These are phyloP conservation scores for Arctopsyche grandis DNA, from an alignment of 1,140 invertebrate genomes.

Conservation along the genomic window DNA sequence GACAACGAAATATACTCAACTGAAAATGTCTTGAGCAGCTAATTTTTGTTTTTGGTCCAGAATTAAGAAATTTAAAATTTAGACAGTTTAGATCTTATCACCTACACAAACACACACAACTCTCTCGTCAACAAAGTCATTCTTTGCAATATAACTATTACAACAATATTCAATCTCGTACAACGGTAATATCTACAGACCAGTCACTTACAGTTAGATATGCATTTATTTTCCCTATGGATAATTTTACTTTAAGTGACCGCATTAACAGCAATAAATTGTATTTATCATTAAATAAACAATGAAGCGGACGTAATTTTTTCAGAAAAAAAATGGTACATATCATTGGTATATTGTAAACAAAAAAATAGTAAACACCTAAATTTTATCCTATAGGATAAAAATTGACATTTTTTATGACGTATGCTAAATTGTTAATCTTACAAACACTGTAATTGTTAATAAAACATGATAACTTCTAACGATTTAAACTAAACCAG, in stretches of 20 bases:
- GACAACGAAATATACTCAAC: background rate
- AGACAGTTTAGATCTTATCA: constrained; percentile 33
- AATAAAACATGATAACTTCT: too few relatives aligned
- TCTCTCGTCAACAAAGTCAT: constrained; percentile 11
- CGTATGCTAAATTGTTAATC: background rate
- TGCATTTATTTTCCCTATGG: constrained; percentile 47
- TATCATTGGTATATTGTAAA: background rate
- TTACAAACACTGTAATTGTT: too few relatives aligned
- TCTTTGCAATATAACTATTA: constrained; percentile 24
- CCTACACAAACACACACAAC: constrained; percentile 26
- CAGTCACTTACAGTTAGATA: constrained; percentile 54
- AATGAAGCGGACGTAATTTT: background rate
- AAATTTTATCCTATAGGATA: background rate
- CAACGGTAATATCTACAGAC: constrained; percentile 48
- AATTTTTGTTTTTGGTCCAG: constrained; percentile 52
- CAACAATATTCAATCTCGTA: constrained; percentile 36
- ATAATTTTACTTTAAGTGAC: constrained; percentile 25
- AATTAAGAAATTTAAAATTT: constrained; percentile 48
- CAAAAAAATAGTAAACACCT: background rate
- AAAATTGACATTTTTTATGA: constrained; percentile 6
- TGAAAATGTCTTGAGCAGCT: constrained; percentile 45
- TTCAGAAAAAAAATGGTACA: too few relatives aligned
- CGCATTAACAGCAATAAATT: background rate
- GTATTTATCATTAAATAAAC: background rate
- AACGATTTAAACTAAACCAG: too few relatives aligned